Base-by-base conservation (phyloP, 2,888 invertebrate species). In the Polia nebulosa region DNA sequence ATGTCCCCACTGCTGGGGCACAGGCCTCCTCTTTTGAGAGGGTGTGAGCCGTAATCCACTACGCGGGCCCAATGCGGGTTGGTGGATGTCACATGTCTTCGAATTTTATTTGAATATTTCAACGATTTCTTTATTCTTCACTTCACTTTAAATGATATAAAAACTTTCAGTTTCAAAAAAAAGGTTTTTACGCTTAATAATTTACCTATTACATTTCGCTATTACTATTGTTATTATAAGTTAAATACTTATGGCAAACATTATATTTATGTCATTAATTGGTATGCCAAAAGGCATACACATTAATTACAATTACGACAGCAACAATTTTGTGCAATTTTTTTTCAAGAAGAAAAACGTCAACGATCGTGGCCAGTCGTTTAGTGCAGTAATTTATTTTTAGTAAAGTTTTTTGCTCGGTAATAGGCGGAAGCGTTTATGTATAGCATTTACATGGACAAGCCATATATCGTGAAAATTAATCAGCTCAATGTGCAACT, bases 351-450 rank as follows among this genome's bases (percentile, higher is more conserved):
- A 51, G 34, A 25, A 44, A 59, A 52, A 36, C 20, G 13, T 7
- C 11, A 72, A 11, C 39, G 20, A 39, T 45, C 44, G 15, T 60
- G 36, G 15, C 2, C 17, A 47, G 27, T 9, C 22, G 22, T 39
- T 62, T 63, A 60, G 34, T n/a, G 32, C 20, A 49, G 32, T 47
- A 41, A 62, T 72, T 53, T 69, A 36, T 72, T 56, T 60, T 55
- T 20, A 27, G 47, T 25, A 47, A 34, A 27, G 34, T 53, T 34
- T 68, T 52, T 41, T 66, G 41, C 27, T 44, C 17, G 17, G 11
- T 66, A 61, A 60, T 65, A 68, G 27, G 51, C 57, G 62, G 67
- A 72, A 69, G 62, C 56, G 45, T 61, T 81, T 81, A 73, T 51
- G 69, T 52, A 57, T 45, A 76, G 56, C 64, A 62, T 32, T 22